Base-by-base conservation (phyloP, 2,888 invertebrate species). In the Fissipunctia ypsillon region DNA sequence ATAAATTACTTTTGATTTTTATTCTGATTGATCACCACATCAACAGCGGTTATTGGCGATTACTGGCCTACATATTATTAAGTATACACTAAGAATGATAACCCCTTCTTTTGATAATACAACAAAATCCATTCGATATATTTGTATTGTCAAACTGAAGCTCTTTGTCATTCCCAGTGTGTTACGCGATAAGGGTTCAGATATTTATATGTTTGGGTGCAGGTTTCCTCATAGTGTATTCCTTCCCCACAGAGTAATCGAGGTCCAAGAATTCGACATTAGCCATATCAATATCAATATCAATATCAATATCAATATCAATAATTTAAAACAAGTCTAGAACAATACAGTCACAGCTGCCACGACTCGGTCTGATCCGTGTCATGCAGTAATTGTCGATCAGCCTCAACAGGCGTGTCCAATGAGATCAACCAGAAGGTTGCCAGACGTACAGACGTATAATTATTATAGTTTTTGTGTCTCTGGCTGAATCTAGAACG, bases 391-490 rank as follows among this genome's bases (percentile, higher is more conserved):
- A 57, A 72, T 41, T 28, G 70, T 25, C 28, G 61, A 45, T 25
- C 54, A 4, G 50, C 9, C 50, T 43, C 54, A 67, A 74, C 66
- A 74, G 77, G 76, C 85, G 88, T 80, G 70, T 64, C 88, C 48
- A 70, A 86, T 84, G 38, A 61, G 48, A 80, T 81, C 70, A 76
- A 63, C 50, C 52, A 31, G 31, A 31, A 31, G 31, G 31, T 56
- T 50, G 54, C 28, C 69, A 54, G 57, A 43, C 78, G 25, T 9
- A 28, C 84, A 72, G 38, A 70, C 63, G 25, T 48, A 19, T 59
- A 28, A 81, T 77, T 82, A 76, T 22, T 14, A 0, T 10, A 59
- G 69, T 81, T 84, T 81, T 70, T 66, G 43, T 66, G 68, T 48
- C 73, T 9, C 19, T 66, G 43, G 3, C 16, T 38, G 19, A 3